These are phyloP conservation scores for Metellina segmentata DNA, from an alignment of 2,888 invertebrate genomes.

Conservation along the genomic window DNA sequence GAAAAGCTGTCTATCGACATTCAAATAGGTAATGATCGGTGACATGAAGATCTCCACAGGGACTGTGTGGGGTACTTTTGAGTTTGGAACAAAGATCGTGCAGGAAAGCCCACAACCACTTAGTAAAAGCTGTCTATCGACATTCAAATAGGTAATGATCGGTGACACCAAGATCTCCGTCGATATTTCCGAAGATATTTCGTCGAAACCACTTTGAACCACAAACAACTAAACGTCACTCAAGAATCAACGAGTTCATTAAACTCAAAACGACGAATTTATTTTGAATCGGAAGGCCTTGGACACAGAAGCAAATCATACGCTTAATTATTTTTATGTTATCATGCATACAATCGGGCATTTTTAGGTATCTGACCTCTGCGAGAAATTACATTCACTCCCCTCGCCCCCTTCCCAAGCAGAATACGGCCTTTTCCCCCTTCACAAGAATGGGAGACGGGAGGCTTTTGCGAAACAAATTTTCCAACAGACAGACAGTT, in stretches of 20 bases:
- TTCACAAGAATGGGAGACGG: neutral
- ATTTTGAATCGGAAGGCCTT: neutral
- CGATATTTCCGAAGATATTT: no score
- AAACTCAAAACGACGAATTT: neutral
- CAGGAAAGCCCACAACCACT: no score
- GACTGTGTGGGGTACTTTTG: no score
- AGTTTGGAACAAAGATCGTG: no score
- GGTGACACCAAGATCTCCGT: no score
- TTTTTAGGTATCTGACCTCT: neutral
- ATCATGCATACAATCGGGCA: neutral
- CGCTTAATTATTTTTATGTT: neutral
- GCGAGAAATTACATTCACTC: neutral
- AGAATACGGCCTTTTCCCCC: neutral
- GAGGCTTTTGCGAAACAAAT: conserved; percentile 4
- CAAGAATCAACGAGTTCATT: neutral
- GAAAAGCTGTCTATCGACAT: no score
- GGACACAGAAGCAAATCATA: neutral
- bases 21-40: no score
- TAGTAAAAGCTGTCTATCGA: no score
- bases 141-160: no score
- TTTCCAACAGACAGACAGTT: conserved; percentile 36
- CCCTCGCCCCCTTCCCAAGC: conserved; percentile 4
- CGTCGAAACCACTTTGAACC: no score
- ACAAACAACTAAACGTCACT: no score
- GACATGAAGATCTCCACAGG: no score